Percentiles rank a stretch among this genome's conserved stretches.
Evolutionary conservation across 35 echinoderm and acorn worm species (phyloP).

Genomic region (Apostichopus californicus): DNA sequence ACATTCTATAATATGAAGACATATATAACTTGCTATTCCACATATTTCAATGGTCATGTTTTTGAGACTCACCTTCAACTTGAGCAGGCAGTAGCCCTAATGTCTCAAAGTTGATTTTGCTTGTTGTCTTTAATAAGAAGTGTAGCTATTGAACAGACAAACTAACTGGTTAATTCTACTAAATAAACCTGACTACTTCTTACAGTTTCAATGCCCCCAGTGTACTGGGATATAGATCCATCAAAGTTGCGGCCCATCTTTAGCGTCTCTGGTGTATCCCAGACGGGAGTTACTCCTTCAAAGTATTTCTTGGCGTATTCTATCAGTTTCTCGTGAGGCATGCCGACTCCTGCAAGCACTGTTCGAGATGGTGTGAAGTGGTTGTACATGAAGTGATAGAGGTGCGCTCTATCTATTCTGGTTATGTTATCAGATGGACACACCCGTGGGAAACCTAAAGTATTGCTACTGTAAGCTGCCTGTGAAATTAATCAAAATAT

Average conservation of each 20-base stretch:
- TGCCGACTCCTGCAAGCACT: slow-evolving; percentile 93
- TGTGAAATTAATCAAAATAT: slow-evolving; percentile 1
- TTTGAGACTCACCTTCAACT: too few relatives aligned
- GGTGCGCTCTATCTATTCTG: slow-evolving; percentile 48
- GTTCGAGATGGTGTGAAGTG: slow-evolving; percentile 80
- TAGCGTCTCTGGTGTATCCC: slow-evolving; percentile 63
- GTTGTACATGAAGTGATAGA: slow-evolving; percentile 80
- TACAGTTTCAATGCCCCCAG: slow-evolving; percentile 74
- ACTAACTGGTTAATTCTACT: too few relatives aligned
- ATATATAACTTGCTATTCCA: too few relatives aligned
- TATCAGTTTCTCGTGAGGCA: slow-evolving; percentile 80
- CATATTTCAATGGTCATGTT: too few relatives aligned
- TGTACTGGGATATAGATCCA: slow-evolving; percentile 86
- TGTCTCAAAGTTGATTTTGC: too few relatives aligned
- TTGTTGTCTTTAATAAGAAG: too few relatives aligned
- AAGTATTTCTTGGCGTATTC: slow-evolving; percentile 77
- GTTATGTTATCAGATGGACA: slow-evolving; percentile 80
- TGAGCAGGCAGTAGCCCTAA: too few relatives aligned
- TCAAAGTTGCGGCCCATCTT: slow-evolving; percentile 72
- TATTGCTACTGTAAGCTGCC: slow-evolving; percentile 86
- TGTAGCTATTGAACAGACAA: too few relatives aligned
- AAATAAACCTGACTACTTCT: not conserved
- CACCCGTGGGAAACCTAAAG: slow-evolving; percentile 76
- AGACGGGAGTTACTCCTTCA: slow-evolving; percentile 59
- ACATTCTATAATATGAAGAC: too few relatives aligned